Base-by-base conservation (phyloP, 2,888 invertebrate species). In the Clivina fossor region DNA sequence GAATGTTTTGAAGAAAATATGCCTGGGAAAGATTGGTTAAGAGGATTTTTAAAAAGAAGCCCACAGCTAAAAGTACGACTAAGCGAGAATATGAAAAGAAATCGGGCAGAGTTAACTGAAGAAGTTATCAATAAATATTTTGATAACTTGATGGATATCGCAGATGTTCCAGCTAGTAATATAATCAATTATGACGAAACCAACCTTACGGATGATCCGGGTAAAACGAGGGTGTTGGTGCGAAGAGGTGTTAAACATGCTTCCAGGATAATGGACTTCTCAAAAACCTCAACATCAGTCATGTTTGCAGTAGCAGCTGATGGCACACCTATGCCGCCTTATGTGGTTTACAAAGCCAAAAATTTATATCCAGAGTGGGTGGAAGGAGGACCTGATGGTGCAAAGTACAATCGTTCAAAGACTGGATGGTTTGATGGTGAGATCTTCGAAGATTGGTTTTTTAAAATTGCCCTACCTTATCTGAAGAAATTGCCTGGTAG, bases 101-200 rank as follows among this genome's bases (percentile, higher is more conserved):
- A n/a, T n/a, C n/a, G n/a, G n/a, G n/a, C n/a, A n/a, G n/a, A n/a
- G n/a, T n/a, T n/a, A n/a, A n/a, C n/a, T n/a, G n/a, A n/a, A n/a
- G n/a, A n/a, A n/a, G n/a, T n/a, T n/a, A n/a, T n/a, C n/a, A n/a
- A n/a, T n/a, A n/a, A n/a, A n/a, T n/a, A n/a, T n/a, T n/a, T n/a
- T n/a, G n/a, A n/a, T n/a, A n/a, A n/a, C n/a, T n/a, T n/a, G n/a
- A n/a, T n/a, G n/a, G n/a, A n/a, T n/a, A n/a, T n/a, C n/a, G n/a
- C n/a, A n/a, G n/a, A n/a, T n/a, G n/a, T n/a, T n/a, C n/a, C n/a
- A n/a, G n/a, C n/a, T n/a, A n/a, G n/a, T n/a, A n/a, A n/a, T n/a
- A n/a, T n/a, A n/a, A n/a, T n/a, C n/a, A 69, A 68, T 43, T 70
- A 66, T 59, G 68, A 67, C 53, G 66, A 68, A 50, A 66, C 65